A percentile compares a stretch with the other conserved stretches of the same genome.
These are phyloP conservation scores for Trichosurus vulpecula DNA, from an alignment of 2,797 vertebrate species.

Conservation along the genomic window DNA sequence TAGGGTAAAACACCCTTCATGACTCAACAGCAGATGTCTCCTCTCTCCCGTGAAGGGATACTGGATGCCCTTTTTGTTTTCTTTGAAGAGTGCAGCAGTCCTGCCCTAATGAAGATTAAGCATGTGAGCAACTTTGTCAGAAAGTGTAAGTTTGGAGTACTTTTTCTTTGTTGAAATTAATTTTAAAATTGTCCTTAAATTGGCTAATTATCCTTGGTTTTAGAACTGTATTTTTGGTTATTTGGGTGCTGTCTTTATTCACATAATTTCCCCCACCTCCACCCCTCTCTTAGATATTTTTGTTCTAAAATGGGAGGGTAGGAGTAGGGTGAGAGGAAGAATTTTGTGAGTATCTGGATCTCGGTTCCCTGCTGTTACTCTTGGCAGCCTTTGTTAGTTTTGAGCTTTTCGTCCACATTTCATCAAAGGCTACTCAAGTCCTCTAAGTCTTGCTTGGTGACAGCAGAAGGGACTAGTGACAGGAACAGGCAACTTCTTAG, in stretches of 20 bases:
- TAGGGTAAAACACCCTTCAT: slow-evolving; percentile 88
- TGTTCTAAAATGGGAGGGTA: slow-evolving; percentile 36
- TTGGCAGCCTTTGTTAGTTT: neutral
- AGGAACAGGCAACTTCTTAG: neutral
- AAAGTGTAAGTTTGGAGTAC: slow-evolving; percentile 90
- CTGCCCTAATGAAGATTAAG: slow-evolving; percentile 93
- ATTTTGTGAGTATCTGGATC: neutral
- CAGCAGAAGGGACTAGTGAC: neutral
- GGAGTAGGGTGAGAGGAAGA: slow-evolving; percentile 16
- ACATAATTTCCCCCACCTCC: slow-evolving; percentile 18
- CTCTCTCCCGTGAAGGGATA: slow-evolving; percentile 92
- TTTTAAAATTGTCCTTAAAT: slow-evolving; percentile 35
- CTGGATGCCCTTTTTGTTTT: slow-evolving; percentile 94
- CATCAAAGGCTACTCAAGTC: slow-evolving; percentile 30
- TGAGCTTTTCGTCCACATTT: neutral
- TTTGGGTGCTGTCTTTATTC: slow-evolving; percentile 31
- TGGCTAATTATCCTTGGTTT: slow-evolving; percentile 37
- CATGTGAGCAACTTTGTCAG: slow-evolving; percentile 93
- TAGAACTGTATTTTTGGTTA: slow-evolving; percentile 30
- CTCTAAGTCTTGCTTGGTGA: neutral
- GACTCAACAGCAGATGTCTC: slow-evolving; percentile 89
- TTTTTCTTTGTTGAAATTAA: slow-evolving; percentile 14
- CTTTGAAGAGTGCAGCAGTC: slow-evolving; percentile 93
- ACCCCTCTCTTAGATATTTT: slow-evolving; percentile 61
- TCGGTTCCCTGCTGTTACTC: neutral